Evolutionary conservation across 64 coral and sea anemone species (phyloP).

Genomic region (Montipora cactus): DNA sequence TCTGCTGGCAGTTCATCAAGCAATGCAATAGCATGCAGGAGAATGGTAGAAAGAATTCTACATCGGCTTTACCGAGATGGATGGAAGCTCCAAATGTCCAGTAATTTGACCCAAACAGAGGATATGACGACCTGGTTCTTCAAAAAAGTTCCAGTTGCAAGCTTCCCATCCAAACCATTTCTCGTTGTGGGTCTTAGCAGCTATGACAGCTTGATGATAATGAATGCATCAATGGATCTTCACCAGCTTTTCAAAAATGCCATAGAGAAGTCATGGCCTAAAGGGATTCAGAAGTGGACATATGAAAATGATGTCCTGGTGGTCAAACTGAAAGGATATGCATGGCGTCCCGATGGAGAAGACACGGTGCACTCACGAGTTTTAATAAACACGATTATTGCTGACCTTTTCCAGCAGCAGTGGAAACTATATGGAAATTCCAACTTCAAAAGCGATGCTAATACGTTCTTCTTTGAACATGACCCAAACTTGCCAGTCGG

Average conservation of each 20-base stretch:
- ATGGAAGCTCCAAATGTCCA: constrained; percentile 65
- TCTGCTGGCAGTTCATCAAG: background rate
- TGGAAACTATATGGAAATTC: constrained; percentile 71
- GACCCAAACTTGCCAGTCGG: constrained; percentile 58
- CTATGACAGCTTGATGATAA: constrained; percentile 82
- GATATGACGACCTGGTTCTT: constrained; percentile 81
- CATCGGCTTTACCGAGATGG: constrained; percentile 71
- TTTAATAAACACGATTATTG: constrained; percentile 69
- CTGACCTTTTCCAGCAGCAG: constrained; percentile 17
- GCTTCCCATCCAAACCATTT: constrained; percentile 48
- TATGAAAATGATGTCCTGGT: constrained; percentile 65
- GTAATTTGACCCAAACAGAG: constrained; percentile 54
- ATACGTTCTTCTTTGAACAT: constrained; percentile 86
- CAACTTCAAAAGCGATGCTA: constrained; percentile 67
- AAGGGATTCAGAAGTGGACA: constrained; percentile 74
- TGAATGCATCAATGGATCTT: constrained; percentile 73
- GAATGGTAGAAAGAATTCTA: constrained; percentile 77
- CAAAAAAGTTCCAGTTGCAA: constrained; percentile 44
- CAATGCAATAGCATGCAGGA: constrained; percentile 59
- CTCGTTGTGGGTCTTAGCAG: constrained; percentile 75
- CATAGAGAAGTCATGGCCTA: constrained; percentile 65
- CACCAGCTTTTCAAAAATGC: constrained; percentile 49
- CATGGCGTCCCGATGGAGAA: constrained; percentile 69
- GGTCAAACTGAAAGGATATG: constrained; percentile 77
- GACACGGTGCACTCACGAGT: constrained; percentile 65